A percentile compares a stretch with the other conserved stretches of the same genome.
These are phyloP conservation scores for Eciton burchellii DNA, from an alignment of 1,140 invertebrate genomes.

Conservation along the genomic window DNA sequence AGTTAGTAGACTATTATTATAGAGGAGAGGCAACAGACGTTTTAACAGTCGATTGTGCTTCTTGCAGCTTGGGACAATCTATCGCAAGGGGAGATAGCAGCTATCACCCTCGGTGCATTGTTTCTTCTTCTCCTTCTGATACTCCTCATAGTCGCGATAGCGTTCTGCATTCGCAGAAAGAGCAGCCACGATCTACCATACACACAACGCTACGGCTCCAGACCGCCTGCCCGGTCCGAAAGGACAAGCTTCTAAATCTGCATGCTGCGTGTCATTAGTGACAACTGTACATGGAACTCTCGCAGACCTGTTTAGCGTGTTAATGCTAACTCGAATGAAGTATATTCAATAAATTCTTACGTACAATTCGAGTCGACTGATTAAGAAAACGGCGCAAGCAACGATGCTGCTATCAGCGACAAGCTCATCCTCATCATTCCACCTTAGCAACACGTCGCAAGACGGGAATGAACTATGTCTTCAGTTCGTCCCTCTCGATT, in stretches of 20 bases:
- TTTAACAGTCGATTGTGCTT: neutral
- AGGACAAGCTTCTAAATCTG: constrained; percentile 78
- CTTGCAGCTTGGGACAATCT: constrained; percentile 82
- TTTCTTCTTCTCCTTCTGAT: constrained; percentile 81
- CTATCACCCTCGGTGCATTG: constrained; percentile 83
- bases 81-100: constrained; percentile 82
- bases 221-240: constrained; percentile 79
- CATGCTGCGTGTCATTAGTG: neutral
- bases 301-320: too few relatives aligned
- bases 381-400: too few relatives aligned
- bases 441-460: too few relatives aligned
- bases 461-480: too few relatives aligned
- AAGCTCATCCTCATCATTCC: too few relatives aligned
- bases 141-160: constrained; percentile 78
- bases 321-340: too few relatives aligned
- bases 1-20: neutral
- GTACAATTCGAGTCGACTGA: too few relatives aligned
- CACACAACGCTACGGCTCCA: constrained; percentile 82
- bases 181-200: constrained; percentile 82
- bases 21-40: neutral
- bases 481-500: too few relatives aligned
- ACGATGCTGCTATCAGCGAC: too few relatives aligned
- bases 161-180: constrained; percentile 78
- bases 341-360: too few relatives aligned
- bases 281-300: constrained; percentile 33